Evolutionary conservation across 2,113 vertebrate species (phyloP).

Genomic region (Larimichthys crocea): DNA sequence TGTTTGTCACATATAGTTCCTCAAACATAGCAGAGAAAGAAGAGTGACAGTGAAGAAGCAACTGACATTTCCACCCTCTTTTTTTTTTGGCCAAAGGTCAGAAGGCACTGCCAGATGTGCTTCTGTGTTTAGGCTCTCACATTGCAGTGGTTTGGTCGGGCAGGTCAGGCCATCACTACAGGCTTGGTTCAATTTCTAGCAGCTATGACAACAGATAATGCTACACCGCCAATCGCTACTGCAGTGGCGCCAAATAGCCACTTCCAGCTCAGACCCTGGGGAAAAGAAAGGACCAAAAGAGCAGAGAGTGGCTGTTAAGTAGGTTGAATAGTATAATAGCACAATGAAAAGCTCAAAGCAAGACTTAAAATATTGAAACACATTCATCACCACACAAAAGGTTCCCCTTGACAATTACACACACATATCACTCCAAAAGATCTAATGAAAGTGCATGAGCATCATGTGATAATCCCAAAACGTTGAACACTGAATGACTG

Average conservation of each 20-base stretch:
- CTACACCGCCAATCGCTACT: slow-evolving; percentile 94
- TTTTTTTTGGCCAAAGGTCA: slow-evolving; percentile 29
- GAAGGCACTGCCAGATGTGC: slow-evolving; percentile 55
- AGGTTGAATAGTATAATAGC: background rate
- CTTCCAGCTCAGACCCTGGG: slow-evolving; percentile 91
- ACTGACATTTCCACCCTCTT: slow-evolving; percentile 34
- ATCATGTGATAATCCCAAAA: background rate
- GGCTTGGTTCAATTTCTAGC: slow-evolving; percentile 89
- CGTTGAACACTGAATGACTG: background rate
- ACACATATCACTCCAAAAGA: background rate
- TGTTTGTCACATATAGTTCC: slow-evolving; percentile 60
- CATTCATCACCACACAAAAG: slow-evolving; percentile 5
- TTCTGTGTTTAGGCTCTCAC: slow-evolving; percentile 52
- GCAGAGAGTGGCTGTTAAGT: slow-evolving; percentile 1
- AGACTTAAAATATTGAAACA: background rate
- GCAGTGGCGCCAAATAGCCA: slow-evolving; percentile 97
- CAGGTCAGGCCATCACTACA: slow-evolving; percentile 32
- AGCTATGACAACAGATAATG: slow-evolving; percentile 95
- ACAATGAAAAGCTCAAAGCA: slow-evolving; percentile 9
- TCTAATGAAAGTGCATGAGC: background rate
- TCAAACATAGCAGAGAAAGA: slow-evolving; percentile 74
- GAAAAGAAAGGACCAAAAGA: slow-evolving; percentile 17
- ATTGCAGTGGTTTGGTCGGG: slow-evolving; percentile 1
- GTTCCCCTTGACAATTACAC: background rate
- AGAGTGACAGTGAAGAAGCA: slow-evolving; percentile 49